These are phyloP conservation scores for Acleris laterana DNA, from an alignment of 2,888 invertebrate genomes.

Conservation along the genomic window DNA sequence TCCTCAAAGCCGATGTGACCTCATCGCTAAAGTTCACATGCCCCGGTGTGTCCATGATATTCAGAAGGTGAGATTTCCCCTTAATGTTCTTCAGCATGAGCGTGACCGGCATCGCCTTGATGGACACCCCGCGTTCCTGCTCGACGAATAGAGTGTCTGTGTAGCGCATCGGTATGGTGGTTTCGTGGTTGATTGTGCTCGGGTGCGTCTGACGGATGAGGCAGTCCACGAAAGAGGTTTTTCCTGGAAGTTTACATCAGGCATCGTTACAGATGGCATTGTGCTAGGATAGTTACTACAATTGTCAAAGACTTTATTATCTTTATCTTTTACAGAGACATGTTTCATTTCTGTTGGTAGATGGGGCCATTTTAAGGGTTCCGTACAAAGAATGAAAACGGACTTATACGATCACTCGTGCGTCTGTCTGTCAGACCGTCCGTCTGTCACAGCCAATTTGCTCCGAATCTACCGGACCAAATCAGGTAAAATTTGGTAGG, in stretches of 20 bases:
- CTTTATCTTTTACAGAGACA: no score
- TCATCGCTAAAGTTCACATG: conserved; percentile 99
- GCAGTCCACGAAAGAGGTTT: conserved; percentile 99
- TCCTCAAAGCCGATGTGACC: conserved; percentile 97
- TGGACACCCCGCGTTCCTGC: conserved; percentile 98
- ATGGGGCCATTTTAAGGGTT: no score
- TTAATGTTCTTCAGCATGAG: conserved; percentile 96
- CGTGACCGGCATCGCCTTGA: conserved; percentile 98
- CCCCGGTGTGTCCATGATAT: conserved; percentile 98
- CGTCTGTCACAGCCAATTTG: no score
- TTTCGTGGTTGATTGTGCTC: conserved; percentile 88
- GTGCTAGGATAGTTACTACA: no score
- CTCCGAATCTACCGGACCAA: no score
- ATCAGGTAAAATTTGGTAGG: no score
- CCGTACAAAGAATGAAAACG: no score
- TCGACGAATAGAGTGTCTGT: conserved; percentile 99
- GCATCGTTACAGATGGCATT: no score
- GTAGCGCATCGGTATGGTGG: conserved; percentile 92
- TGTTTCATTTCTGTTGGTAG: no score
- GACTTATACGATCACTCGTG: no score
- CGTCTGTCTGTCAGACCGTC: no score
- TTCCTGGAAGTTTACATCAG: conserved; percentile 81
- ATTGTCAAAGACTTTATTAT: no score
- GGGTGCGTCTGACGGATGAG: conserved; percentile 98
- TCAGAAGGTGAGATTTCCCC: conserved; percentile 97